Evolutionary conservation across 2,113 vertebrate genomes (phyloP).

Genomic region (Agapornis roseicollis): DNA sequence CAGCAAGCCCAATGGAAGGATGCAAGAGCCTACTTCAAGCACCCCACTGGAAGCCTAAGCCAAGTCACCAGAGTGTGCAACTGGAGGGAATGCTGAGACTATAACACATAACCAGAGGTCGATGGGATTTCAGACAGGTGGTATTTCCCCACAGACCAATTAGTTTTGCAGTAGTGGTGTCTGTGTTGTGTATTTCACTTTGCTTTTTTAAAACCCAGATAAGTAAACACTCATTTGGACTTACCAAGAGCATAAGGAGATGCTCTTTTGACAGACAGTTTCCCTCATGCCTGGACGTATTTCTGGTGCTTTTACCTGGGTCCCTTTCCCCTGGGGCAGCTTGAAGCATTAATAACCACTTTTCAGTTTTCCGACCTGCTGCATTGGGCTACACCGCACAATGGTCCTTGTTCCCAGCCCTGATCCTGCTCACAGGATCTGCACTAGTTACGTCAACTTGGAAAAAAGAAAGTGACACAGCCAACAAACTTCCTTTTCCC

Average conservation of each 20-base stretch:
- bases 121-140: not conserved
- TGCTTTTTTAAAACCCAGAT: not conserved
- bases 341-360: not conserved
- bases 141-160: not conserved
- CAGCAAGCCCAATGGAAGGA: not conserved
- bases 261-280: not conserved
- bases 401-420: not conserved
- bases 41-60: not conserved
- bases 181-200: not conserved
- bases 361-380: not conserved
- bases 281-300: not conserved
- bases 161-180: not conserved
- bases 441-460: not conserved
- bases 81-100: not conserved
- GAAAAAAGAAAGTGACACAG: not conserved
- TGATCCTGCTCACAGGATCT: conserved; percentile 33
- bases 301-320: not conserved
- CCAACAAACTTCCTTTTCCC: not conserved
- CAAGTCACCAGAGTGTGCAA: not conserved
- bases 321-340: not conserved
- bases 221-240: not conserved
- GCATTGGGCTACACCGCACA: not conserved
- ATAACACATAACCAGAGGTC: not conserved
- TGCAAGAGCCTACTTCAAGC: not conserved
- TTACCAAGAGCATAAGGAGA: not conserved